These are phyloP conservation scores for Pelecanoides urinatrix DNA, from an alignment of 2,113 vertebrate species.

Conservation along the genomic window DNA sequence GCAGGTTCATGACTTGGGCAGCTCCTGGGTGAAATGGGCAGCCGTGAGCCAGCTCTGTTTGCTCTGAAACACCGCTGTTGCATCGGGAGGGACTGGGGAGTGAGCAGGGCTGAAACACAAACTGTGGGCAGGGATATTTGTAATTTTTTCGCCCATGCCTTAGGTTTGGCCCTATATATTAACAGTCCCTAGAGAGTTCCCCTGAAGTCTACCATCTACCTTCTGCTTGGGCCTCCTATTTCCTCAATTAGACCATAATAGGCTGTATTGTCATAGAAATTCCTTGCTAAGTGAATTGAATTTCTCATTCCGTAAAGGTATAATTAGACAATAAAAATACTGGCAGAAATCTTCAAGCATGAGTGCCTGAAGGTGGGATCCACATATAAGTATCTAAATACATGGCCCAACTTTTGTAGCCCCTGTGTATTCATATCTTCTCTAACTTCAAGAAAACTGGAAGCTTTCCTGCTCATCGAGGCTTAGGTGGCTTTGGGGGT, in stretches of 20 bases:
- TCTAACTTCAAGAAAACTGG: background rate
- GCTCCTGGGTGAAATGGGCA: background rate
- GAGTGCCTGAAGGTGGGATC: background rate
- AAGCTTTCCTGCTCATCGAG: background rate
- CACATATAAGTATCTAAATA: background rate
- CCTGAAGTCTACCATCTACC: background rate
- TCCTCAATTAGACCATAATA: background rate
- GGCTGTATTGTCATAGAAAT: background rate
- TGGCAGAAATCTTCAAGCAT: background rate
- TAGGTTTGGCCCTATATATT: background rate
- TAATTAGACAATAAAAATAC: constrained; percentile 6
- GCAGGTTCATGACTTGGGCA: background rate
- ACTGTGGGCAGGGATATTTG: background rate
- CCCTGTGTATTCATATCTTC: background rate
- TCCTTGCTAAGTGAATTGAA: background rate
- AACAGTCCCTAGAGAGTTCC: background rate
- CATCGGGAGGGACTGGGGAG: background rate
- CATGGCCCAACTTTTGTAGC: background rate
- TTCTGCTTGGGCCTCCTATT: background rate
- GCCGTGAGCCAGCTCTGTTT: accelerated
- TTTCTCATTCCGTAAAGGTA: constrained; percentile 6
- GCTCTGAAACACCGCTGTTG: background rate
- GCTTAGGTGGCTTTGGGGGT: background rate
- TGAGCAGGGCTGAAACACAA: background rate
- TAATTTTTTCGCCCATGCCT: background rate